Conservation (phyloP, 2,113 vertebrate species). For the Gymnobelideus leadbeateri region DNA sequence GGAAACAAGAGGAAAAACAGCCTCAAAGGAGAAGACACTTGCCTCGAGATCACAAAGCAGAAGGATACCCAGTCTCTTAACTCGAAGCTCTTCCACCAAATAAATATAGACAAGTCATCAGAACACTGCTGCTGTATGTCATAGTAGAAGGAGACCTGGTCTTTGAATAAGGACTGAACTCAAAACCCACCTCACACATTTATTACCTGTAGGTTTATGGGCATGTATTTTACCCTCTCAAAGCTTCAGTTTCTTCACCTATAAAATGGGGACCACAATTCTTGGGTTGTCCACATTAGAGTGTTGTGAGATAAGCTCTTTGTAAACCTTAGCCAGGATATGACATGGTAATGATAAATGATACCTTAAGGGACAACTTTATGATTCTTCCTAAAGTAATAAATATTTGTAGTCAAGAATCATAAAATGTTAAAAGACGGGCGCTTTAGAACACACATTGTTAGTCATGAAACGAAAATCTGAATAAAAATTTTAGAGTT, state of each 20-base stretch:
- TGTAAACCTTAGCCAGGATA: background rate
- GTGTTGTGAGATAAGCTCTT: background rate
- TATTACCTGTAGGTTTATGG: background rate
- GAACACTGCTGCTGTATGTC: background rate
- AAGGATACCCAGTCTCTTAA: background rate
- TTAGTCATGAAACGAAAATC: background rate
- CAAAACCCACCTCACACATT: background rate
- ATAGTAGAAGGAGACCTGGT: background rate
- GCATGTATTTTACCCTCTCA: background rate
- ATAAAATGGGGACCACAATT: background rate
- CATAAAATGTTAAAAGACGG: background rate
- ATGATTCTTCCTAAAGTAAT: background rate
- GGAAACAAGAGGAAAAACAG: background rate
- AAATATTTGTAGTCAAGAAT: background rate
- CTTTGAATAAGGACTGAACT: background rate
- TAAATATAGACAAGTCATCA: background rate
- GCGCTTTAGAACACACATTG: background rate
- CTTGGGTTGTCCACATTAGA: background rate
- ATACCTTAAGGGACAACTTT: background rate
- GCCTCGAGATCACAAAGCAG: background rate
- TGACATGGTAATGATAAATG: background rate
- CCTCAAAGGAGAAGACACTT: background rate
- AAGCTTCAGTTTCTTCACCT: constrained; percentile 30
- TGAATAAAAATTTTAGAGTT: background rate
- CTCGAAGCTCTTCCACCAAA: background rate